A percentile compares a stretch with the other conserved stretches of the same genome.
Conservation (phyloP, 64 coral and sea anemone genomes). For the Stichodactyla helianthus region DNA sequence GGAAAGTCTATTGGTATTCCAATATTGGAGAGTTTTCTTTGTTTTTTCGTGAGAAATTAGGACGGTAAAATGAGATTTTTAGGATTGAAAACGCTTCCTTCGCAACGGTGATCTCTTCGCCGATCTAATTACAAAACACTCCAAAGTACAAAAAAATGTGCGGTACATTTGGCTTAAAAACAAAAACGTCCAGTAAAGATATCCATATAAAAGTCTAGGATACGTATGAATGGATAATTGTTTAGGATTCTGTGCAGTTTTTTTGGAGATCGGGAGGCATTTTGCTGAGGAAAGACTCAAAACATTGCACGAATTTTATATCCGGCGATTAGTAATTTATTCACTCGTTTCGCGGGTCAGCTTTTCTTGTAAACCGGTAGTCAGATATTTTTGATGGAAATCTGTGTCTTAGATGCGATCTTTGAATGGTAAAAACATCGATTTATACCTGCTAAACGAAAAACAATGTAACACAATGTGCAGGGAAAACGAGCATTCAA, state of each 20-base stretch:
- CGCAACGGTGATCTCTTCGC: constrained; percentile 1
- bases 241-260: neutral
- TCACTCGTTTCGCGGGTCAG: constrained; percentile 5
- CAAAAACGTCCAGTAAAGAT: neutral
- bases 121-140: constrained; percentile 33
- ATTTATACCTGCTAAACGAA: neutral
- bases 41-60: neutral
- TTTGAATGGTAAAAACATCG: neutral
- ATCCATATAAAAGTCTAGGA: neutral
- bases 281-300: neutral
- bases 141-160: neutral
- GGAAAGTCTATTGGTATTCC: neutral
- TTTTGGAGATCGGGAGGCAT: neutral
- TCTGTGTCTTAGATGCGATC: neutral
- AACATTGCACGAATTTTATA: constrained; percentile 9
- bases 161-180: neutral
- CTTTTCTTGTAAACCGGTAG: constrained; percentile 3
- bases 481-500: constrained; percentile 1
- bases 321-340: constrained; percentile 29
- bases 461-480: neutral
- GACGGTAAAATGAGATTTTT: neutral
- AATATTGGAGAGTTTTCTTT: neutral
- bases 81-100: neutral
- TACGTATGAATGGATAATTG: neutral
- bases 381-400: neutral